phyloP scores from a whole-genome alignment of 2,113 vertebrate genomes.

The Sinocyclocheilus anshuiensis region DNA sequence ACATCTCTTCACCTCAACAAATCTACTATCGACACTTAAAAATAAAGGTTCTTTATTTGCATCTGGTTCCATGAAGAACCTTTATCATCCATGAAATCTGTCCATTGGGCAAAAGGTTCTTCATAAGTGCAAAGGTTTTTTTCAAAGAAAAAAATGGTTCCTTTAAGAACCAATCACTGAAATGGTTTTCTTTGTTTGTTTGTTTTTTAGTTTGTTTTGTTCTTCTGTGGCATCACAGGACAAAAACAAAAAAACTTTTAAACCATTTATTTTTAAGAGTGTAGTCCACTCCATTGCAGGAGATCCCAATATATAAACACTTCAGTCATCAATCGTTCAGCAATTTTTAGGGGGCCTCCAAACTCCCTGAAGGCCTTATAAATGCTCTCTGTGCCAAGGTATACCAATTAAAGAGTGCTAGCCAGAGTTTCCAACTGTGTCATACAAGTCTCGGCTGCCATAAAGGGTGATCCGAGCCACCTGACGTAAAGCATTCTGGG shows the following conservation, averaged over 20 bases:
- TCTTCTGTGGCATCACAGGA: no score
- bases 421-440: conserved; percentile 40
- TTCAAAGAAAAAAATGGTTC: background rate
- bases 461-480: background rate
- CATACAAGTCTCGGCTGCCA: background rate
- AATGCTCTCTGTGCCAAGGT: conserved; percentile 37
- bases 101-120: background rate
- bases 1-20: conserved; percentile 14
- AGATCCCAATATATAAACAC: background rate
- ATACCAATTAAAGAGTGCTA: conserved; percentile 40
- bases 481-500: conserved; percentile 21
- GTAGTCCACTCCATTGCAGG: background rate
- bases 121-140: background rate
- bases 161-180: background rate
- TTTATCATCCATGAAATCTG: background rate
- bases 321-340: background rate
- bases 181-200: background rate
- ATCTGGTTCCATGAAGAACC: background rate
- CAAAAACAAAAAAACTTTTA: no score
- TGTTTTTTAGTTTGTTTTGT: no score
- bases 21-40: background rate
- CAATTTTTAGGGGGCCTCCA: background rate
- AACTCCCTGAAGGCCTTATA: background rate
- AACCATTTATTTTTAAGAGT: no score
- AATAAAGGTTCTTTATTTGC: no score